Conservation (phyloP, 2,797 vertebrate species). For the Lophotriccus pileatus region DNA sequence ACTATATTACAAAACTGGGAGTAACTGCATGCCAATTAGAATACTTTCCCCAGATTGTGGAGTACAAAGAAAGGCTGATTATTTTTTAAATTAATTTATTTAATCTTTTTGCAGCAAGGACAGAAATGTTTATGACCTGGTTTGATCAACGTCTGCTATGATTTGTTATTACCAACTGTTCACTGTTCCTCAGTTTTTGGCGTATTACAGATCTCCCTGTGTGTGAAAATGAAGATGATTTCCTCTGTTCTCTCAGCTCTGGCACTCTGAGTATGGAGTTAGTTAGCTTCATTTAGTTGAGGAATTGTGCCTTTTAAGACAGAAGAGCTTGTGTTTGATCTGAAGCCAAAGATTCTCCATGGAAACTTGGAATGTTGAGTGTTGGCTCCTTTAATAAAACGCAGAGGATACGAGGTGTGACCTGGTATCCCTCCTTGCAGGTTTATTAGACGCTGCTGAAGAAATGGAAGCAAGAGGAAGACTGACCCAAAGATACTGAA, state of each 20-base stretch:
- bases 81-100: not conserved
- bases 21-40: not conserved
- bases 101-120: not conserved
- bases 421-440: not conserved
- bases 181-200: not conserved
- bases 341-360: slow-evolving; percentile 1
- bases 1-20: not conserved
- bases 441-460: not conserved
- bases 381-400: not conserved
- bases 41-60: not conserved
- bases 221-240: not conserved
- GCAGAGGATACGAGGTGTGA: not conserved
- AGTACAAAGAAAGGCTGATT: not conserved
- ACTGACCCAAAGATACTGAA: not conserved
- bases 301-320: not conserved
- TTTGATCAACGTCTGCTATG: not conserved
- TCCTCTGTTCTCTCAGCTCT: not conserved
- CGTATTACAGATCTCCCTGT: not conserved
- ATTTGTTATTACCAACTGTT: not conserved
- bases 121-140: not conserved
- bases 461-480: not conserved
- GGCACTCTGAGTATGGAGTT: not conserved
- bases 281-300: not conserved
- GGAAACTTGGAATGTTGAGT: not conserved
- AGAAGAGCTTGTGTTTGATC: not conserved